Conservation (phyloP, 1,140 invertebrate species). For the Agrypnia vestita region DNA sequence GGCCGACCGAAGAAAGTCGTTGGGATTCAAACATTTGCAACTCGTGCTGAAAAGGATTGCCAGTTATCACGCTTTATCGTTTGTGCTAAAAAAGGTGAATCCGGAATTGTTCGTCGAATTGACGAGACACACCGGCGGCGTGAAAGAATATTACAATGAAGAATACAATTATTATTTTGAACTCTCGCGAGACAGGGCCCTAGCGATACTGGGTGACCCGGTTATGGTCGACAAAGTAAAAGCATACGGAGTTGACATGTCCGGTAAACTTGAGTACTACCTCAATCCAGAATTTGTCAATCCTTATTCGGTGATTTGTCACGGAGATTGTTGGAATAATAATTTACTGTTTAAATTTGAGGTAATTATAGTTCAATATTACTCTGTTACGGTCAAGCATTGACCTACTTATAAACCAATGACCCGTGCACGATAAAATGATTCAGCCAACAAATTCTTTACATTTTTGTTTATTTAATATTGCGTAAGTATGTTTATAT, state of each 20-base stretch:
- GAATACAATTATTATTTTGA: constrained; percentile 31
- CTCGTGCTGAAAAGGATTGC: constrained; percentile 71
- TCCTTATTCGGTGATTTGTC: constrained; percentile 69
- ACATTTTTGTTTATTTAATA: no score
- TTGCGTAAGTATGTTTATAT: no score
- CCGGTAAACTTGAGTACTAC: constrained; percentile 16
- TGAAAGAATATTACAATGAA: constrained; percentile 30
- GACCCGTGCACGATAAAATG: no score
- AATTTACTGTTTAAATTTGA: constrained; percentile 72
- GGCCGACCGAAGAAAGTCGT: constrained; percentile 70
- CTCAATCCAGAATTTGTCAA: constrained; percentile 59
- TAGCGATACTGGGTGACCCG: constrained; percentile 36
- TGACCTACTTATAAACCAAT: no score
- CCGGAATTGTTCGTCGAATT: constrained; percentile 39
- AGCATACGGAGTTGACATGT: neutral
- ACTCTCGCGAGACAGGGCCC: constrained; percentile 41
- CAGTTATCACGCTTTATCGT: constrained; percentile 72
- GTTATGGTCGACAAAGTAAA: constrained; percentile 36
- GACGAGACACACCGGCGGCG: neutral
- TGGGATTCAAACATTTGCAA: constrained; percentile 70
- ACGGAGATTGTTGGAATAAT: constrained; percentile 76
- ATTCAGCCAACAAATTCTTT: no score
- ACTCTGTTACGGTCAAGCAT: no score
- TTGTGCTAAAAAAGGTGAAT: constrained; percentile 44
- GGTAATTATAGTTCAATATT: constrained; percentile 48